Evolutionary conservation across 2,888 invertebrate species (phyloP).

Genomic region (Rotaria socialis): DNA sequence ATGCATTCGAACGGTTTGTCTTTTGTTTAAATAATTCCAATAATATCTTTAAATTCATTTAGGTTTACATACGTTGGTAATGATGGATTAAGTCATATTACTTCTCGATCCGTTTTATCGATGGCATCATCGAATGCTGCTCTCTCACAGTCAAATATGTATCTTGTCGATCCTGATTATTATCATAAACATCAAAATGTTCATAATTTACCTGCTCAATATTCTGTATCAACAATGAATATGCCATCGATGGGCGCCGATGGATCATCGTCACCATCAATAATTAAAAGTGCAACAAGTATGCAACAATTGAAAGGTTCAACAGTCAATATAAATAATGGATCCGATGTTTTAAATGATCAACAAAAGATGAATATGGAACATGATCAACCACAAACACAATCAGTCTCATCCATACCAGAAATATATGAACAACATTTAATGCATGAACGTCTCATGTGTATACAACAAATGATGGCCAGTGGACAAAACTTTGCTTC

Average conservation of each 20-base stretch:
- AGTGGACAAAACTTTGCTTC: slow-evolving; percentile 27
- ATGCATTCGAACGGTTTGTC: background rate
- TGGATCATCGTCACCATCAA: background rate
- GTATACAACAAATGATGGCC: slow-evolving; percentile 36
- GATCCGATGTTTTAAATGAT: background rate
- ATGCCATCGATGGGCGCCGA: background rate
- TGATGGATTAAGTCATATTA: background rate
- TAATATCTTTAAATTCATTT: background rate
- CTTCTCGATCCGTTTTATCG: background rate
- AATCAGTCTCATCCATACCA: background rate
- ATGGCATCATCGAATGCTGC: background rate
- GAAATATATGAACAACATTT: slow-evolving; percentile 9
- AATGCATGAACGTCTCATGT: slow-evolving; percentile 16
- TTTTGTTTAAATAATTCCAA: background rate
- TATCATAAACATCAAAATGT: background rate
- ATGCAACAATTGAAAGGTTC: slow-evolving; percentile 37
- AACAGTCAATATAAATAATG: background rate
- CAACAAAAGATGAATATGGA: background rate
- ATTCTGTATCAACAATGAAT: background rate
- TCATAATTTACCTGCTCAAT: background rate
- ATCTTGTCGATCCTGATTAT: slow-evolving; percentile 19
- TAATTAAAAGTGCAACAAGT: background rate
- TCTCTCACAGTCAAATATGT: slow-evolving; percentile 12
- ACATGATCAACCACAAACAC: background rate
- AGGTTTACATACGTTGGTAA: slow-evolving; percentile 28